phyloP scores from a whole-genome alignment of 2,888 invertebrate species.

The Entomobrya multifasciata region DNA sequence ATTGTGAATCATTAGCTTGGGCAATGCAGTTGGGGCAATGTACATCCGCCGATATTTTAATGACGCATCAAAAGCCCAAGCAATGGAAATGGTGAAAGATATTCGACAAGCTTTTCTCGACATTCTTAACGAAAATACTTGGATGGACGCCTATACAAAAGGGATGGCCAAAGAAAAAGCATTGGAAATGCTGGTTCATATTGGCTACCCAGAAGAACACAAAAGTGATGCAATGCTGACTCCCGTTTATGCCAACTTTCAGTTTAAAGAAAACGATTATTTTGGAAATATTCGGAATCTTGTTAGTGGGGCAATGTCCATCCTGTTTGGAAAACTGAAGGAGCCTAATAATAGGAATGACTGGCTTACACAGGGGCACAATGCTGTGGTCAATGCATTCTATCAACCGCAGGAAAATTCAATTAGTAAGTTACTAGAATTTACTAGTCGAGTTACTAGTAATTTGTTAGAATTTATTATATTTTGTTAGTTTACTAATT shows the following conservation, averaged over 20 bases:
- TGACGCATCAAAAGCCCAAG: conserved; percentile 90
- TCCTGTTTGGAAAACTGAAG: conserved; percentile 78
- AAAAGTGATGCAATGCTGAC: conserved; percentile 80
- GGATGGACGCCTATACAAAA: conserved; percentile 90
- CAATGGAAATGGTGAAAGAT: conserved; percentile 86
- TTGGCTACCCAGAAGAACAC: conserved; percentile 81
- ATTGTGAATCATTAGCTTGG: conserved; percentile 79
- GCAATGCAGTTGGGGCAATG: conserved; percentile 86
- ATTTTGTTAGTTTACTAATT: too few species aligned
- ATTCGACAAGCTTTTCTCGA: conserved; percentile 91
- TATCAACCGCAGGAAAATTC: conserved; percentile 88
- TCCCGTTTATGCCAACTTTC: conserved; percentile 79
- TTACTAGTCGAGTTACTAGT: conserved; percentile 85
- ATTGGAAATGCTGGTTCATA: conserved; percentile 81
- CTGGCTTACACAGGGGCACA: conserved; percentile 80
- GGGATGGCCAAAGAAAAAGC: conserved; percentile 80
- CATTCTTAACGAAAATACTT: conserved; percentile 88
- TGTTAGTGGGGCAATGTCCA: conserved; percentile 79
- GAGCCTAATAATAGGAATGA: conserved; percentile 74
- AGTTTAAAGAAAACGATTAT: conserved; percentile 78
- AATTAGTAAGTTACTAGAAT: conserved; percentile 85
- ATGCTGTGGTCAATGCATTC: conserved; percentile 88
- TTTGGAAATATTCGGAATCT: conserved; percentile 80
- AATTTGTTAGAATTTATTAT: conserved; percentile 82
- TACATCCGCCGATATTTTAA: conserved; percentile 94